phyloP scores from a whole-genome alignment of 2,888 invertebrate species.

The Trachelus troglodyta region DNA sequence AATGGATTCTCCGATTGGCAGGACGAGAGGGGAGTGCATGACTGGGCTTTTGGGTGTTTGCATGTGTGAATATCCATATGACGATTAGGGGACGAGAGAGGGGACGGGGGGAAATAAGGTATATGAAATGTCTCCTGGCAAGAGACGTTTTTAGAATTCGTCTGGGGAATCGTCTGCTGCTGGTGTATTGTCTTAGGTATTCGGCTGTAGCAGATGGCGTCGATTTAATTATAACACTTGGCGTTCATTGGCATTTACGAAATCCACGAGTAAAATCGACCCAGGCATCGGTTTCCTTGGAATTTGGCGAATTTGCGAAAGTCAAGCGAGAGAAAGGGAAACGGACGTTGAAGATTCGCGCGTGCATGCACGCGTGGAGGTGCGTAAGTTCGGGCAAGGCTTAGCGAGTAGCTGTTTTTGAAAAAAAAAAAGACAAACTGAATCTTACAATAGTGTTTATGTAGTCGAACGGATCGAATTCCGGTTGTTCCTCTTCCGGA shows the following conservation, averaged over 20 bases:
- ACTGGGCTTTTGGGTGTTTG: background rate
- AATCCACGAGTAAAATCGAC: slow-evolving; percentile 1
- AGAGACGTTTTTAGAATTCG: slow-evolving; percentile 30
- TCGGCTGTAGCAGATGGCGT: background rate
- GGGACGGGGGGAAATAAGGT: background rate
- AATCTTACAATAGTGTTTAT: slow-evolving; percentile 65
- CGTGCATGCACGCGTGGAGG: background rate
- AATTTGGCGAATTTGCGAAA: background rate
- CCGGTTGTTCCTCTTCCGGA: slow-evolving; percentile 66
- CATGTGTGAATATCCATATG: background rate
- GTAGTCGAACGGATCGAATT: slow-evolving; percentile 66
- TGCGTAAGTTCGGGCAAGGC: background rate
- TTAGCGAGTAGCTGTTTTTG: background rate
- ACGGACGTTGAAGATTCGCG: background rate
- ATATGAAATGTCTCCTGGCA: slow-evolving; percentile 38
- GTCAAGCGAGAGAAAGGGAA: background rate
- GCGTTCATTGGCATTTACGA: slow-evolving; percentile 42
- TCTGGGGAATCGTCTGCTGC: slow-evolving; percentile 51
- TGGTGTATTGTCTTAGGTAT: background rate
- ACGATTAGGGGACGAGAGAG: background rate
- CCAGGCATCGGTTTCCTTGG: background rate
- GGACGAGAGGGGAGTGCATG: background rate
- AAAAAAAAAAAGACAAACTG: background rate
- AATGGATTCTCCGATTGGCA: background rate
- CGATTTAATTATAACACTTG: background rate